A percentile compares a stretch with the other conserved stretches of the same genome.
Evolutionary conservation across 2,888 invertebrate genomes (phyloP).

Genomic region (Dendrolimus pini): DNA sequence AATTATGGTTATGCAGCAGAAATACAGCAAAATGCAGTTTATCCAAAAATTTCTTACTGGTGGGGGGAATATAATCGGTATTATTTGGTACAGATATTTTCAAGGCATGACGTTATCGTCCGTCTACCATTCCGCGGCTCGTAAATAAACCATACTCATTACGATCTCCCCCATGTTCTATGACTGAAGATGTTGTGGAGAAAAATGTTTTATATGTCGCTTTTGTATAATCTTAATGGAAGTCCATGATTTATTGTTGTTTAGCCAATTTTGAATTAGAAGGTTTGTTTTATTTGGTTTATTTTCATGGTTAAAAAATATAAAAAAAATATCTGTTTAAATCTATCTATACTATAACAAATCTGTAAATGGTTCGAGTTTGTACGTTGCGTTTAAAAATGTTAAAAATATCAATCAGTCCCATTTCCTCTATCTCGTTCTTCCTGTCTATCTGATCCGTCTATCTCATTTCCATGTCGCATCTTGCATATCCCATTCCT

Average conservation of each 20-base stretch:
- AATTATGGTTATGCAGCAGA: background rate
- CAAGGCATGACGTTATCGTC: conserved; percentile 48
- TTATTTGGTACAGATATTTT: conserved; percentile 33
- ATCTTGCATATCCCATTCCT: too few relatives aligned
- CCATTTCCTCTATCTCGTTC: too few relatives aligned
- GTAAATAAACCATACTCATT: conserved; percentile 62
- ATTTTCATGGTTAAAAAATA: too few relatives aligned
- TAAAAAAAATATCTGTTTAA: too few relatives aligned
- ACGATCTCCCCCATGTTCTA: conserved; percentile 30
- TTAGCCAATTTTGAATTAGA: background rate
- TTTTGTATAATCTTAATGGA: background rate
- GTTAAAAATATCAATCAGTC: too few relatives aligned
- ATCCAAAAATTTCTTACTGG: conserved; percentile 36
- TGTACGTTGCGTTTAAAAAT: too few relatives aligned
- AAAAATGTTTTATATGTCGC: conserved; percentile 39
- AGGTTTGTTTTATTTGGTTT: too few relatives aligned
- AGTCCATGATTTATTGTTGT: background rate
- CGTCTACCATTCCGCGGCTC: conserved; percentile 48
- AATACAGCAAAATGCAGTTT: conserved; percentile 14
- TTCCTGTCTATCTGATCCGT: too few relatives aligned
- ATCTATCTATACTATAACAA: too few relatives aligned
- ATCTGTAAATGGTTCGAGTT: too few relatives aligned
- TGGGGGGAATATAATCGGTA: conserved; percentile 51
- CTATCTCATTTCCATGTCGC: too few relatives aligned
- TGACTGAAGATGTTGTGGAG: conserved; percentile 26